Percentiles rank a stretch among this genome's conserved stretches.
phyloP scores from a whole-genome alignment of 2,797 vertebrate genomes.

The Capromys pilorides region DNA sequence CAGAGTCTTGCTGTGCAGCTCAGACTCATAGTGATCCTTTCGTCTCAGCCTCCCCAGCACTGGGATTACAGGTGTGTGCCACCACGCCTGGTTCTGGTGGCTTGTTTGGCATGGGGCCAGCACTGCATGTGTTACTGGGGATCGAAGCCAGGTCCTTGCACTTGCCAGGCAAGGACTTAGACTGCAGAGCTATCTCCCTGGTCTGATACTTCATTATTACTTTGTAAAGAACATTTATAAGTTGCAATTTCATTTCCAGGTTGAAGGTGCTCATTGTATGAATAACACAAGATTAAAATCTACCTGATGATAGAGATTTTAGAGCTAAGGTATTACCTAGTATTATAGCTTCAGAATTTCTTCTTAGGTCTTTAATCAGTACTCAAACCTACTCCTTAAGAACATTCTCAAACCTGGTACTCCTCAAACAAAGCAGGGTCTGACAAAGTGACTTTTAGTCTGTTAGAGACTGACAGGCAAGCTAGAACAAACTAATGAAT shows the following conservation, averaged over 20 bases:
- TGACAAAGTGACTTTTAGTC: background rate
- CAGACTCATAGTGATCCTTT: too few species aligned
- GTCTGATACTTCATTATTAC: background rate
- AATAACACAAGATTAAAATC: background rate
- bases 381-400: background rate
- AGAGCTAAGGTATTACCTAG: slow-evolving; percentile 21
- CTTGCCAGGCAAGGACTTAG: too few species aligned
- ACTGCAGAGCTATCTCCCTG: too few species aligned
- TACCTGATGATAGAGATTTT: slow-evolving; percentile 30
- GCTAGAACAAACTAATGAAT: background rate
- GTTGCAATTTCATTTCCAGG: background rate
- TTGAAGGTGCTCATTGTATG: slow-evolving; percentile 29
- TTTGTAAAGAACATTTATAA: slow-evolving; percentile 32
- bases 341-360: slow-evolving; percentile 45
- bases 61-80: too few species aligned
- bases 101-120: too few species aligned
- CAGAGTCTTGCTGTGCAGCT: too few species aligned
- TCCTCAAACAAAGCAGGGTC: background rate
- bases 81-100: too few species aligned
- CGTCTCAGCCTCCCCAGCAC: too few species aligned
- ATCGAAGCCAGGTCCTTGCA: too few species aligned
- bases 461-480: background rate
- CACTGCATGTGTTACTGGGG: too few species aligned
- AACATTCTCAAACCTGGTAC: background rate
- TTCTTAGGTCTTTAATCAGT: slow-evolving; percentile 21